A percentile compares a stretch with the other conserved stretches of the same genome.
These are phyloP conservation scores for Ormyrus nitidulus DNA, from an alignment of 2,888 invertebrate species.

Conservation along the genomic window DNA sequence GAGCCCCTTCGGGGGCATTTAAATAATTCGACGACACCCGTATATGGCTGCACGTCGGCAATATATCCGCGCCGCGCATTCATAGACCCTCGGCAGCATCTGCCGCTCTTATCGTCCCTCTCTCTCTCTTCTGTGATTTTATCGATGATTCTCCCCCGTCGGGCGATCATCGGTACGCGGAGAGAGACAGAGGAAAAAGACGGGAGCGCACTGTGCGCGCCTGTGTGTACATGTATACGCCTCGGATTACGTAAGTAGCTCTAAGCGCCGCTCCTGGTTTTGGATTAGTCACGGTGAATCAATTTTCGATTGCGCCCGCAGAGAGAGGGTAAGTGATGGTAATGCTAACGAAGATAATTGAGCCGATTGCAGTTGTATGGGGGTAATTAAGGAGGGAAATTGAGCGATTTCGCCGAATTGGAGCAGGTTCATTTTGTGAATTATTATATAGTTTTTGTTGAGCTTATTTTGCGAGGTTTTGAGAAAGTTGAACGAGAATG, in stretches of 20 bases:
- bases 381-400: conserved; percentile 19
- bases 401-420: no score
- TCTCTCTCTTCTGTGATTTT: conserved; percentile 35
- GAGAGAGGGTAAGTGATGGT: not conserved
- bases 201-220: no score
- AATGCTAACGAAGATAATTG: conserved; percentile 10
- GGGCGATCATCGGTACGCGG: no score
- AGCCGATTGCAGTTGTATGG: not conserved
- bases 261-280: conserved; percentile 7
- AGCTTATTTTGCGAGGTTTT: no score
- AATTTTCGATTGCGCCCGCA: conserved; percentile 3
- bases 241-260: not conserved
- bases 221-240: no score
- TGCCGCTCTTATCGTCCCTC: conserved; percentile 40
- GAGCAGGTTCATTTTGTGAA: no score
- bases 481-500: no score
- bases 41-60: not conserved
- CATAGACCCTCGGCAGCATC: conserved; percentile 32
- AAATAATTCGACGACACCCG: conserved; percentile 58
- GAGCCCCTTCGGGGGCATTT: conserved; percentile 58
- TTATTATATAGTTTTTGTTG: no score
- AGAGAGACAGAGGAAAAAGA: no score
- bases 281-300: conserved; percentile 27
- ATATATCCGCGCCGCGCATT: not conserved
- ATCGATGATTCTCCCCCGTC: not conserved